Conservation (phyloP, 2,888 invertebrate species). For the Pristionchus mayeri region DNA sequence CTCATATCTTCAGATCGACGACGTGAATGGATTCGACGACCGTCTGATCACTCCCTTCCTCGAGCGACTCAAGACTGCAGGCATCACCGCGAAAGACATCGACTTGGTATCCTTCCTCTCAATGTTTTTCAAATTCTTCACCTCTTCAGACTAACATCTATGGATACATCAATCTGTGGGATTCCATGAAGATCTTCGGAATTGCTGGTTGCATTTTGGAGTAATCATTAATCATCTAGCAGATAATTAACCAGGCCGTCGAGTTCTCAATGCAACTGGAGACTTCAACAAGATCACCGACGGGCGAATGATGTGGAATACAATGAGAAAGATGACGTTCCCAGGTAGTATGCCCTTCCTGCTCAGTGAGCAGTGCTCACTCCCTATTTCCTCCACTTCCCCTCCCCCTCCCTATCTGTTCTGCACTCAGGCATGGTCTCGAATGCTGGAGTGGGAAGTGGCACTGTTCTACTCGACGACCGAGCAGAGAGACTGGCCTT, state of each 20-base stretch:
- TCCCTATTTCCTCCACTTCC: no score
- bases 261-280: constrained; percentile 48
- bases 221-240: no score
- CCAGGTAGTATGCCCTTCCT: neutral
- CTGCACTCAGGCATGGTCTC: constrained; percentile 51
- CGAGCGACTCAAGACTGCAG: constrained; percentile 53
- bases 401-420: no score
- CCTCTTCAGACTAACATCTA: constrained; percentile 51
- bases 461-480: constrained; percentile 58
- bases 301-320: constrained; percentile 50
- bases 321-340: constrained; percentile 51
- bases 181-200: constrained; percentile 59
- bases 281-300: constrained; percentile 40
- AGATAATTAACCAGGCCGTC: neutral
- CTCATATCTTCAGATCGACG: constrained; percentile 61
- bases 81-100: constrained; percentile 51
- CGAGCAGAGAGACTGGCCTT: constrained; percentile 59
- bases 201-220: constrained; percentile 57
- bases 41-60: constrained; percentile 59
- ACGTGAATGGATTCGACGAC: constrained; percentile 60
- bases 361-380: neutral
- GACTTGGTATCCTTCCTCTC: constrained; percentile 50
- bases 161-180: constrained; percentile 52
- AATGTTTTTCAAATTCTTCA: neutral
- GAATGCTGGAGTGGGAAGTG: constrained; percentile 47